Percentiles rank a stretch among this genome's conserved stretches.
Conservation (phyloP, 2,113 vertebrate genomes). For the Leptobrachium ailaonicum region DNA sequence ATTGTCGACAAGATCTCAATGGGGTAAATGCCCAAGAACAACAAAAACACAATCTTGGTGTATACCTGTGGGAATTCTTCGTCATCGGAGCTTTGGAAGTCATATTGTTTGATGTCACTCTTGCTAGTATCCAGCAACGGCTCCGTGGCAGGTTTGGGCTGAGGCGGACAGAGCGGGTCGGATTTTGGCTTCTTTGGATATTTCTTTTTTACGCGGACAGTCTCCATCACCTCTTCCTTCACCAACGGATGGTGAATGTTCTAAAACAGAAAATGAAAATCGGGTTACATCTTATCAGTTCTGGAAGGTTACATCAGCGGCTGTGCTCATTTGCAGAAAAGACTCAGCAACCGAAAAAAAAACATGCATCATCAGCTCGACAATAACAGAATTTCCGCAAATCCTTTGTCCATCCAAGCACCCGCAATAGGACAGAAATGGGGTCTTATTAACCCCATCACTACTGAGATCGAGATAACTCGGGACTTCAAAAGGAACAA, state of each 20-base stretch:
- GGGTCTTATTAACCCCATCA: too few relatives aligned
- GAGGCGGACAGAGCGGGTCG: slow-evolving; percentile 70
- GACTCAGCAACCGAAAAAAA: too few relatives aligned
- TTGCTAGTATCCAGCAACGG: slow-evolving; percentile 76
- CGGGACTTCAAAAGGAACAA: too few relatives aligned
- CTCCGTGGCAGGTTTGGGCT: slow-evolving; percentile 70
- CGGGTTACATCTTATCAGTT: background rate
- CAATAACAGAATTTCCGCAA: too few relatives aligned
- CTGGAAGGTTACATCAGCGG: too few relatives aligned
- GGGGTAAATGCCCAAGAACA: too few relatives aligned
- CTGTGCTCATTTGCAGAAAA: too few relatives aligned
- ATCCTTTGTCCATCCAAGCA: too few relatives aligned
- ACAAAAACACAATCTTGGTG: slow-evolving; percentile 17
- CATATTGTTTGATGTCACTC: slow-evolving; percentile 90
- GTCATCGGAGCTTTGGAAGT: slow-evolving; percentile 94
- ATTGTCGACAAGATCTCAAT: too few relatives aligned
- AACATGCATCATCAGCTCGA: too few relatives aligned
- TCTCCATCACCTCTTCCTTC: slow-evolving; percentile 78
- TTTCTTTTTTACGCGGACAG: slow-evolving; percentile 84
- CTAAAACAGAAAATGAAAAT: slow-evolving; percentile 52
- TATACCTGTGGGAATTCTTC: slow-evolving; percentile 85
- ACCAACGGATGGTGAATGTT: slow-evolving; percentile 77
- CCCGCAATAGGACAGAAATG: too few relatives aligned
- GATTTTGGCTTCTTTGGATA: slow-evolving; percentile 79
- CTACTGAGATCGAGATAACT: too few relatives aligned